Conservation (phyloP, 2,888 invertebrate species). For the Scaeva pyrastri region DNA sequence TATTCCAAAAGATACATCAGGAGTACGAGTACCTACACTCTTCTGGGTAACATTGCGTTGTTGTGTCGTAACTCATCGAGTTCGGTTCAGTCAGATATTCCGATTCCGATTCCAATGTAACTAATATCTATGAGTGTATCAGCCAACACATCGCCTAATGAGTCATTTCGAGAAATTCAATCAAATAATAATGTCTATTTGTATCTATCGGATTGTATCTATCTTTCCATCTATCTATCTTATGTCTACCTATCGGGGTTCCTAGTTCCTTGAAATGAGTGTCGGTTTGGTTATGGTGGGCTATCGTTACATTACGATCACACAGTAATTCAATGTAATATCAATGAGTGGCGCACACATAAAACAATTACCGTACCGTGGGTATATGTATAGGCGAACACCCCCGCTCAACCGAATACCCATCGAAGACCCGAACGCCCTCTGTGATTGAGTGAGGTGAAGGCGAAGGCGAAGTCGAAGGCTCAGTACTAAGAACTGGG, state of each 20-base stretch:
- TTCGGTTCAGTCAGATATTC: too few species aligned
- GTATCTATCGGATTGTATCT: too few species aligned
- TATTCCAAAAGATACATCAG: constrained; percentile 21
- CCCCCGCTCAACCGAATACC: not conserved
- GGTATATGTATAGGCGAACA: not conserved
- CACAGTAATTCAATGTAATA: constrained; percentile 66
- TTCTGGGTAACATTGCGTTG: too few species aligned
- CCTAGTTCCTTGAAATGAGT: constrained; percentile 20
- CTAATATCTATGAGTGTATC: constrained; percentile 42
- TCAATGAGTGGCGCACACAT: constrained; percentile 67
- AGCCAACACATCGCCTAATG: constrained; percentile 61
- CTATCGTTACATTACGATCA: constrained; percentile 69
- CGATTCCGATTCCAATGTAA: constrained; percentile 15
- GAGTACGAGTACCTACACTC: too few species aligned
- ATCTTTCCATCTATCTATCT: not conserved
- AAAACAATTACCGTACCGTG: constrained; percentile 71
- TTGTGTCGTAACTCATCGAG: constrained; percentile 30
- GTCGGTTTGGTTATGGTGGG: constrained; percentile 27
- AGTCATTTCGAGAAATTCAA: constrained; percentile 65
- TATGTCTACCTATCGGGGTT: constrained; percentile 35
- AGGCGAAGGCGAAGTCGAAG: not conserved
- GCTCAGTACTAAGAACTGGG: constrained; percentile 6
- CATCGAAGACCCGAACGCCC: not conserved
- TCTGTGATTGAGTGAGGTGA: constrained; percentile 8
- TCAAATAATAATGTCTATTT: constrained; percentile 53